Percentiles rank a stretch among this genome's conserved stretches.
Conservation (phyloP, 2,797 vertebrate species). For the Fringilla coelebs region DNA sequence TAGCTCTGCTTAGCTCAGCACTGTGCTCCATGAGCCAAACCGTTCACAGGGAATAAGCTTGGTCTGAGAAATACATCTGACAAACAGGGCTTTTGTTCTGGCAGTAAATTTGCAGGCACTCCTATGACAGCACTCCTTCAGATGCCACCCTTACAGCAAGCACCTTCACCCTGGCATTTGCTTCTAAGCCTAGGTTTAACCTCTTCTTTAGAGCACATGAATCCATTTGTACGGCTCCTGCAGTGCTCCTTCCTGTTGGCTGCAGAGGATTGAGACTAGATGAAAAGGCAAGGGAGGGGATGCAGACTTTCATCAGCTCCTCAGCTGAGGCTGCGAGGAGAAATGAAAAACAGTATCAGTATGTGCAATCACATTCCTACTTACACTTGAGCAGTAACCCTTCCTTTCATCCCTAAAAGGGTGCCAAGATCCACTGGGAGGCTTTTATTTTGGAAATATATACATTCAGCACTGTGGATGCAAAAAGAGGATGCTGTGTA, state of each 20-base stretch:
- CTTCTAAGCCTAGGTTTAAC: constrained; percentile 7
- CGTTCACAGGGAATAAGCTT: background rate
- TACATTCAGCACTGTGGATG: background rate
- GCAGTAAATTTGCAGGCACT: background rate
- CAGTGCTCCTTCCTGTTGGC: background rate
- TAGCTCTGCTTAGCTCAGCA: background rate
- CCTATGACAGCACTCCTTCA: background rate
- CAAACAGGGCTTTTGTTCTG: background rate
- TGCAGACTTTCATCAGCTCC: background rate
- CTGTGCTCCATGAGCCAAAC: background rate
- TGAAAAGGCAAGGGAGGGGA: constrained; percentile 5
- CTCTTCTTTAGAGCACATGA: background rate
- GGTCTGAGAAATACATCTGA: background rate
- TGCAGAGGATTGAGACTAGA: background rate
- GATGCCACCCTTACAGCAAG: background rate
- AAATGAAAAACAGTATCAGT: constrained; percentile 38
- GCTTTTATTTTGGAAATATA: background rate
- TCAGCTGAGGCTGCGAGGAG: background rate
- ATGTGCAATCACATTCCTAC: background rate
- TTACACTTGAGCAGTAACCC: background rate
- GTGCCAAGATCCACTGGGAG: background rate
- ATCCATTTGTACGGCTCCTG: background rate
- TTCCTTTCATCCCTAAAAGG: background rate
- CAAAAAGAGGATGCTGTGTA: background rate
- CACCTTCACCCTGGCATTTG: background rate